Evolutionary conservation across 2,888 invertebrate species (phyloP).

Genomic region (Ectobius pallidus): DNA sequence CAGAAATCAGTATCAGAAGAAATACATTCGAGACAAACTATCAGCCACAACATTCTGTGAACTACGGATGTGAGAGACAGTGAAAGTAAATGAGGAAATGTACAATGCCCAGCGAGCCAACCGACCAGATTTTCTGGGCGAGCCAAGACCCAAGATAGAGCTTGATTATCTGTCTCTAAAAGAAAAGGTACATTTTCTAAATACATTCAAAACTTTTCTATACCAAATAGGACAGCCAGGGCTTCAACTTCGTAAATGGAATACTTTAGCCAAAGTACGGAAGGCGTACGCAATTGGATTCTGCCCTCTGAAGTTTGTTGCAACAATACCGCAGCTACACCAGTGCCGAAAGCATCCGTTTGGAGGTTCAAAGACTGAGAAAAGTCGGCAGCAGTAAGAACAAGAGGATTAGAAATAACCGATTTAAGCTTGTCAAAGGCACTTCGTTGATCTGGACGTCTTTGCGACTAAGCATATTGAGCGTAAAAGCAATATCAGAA

Average conservation of each 20-base stretch:
- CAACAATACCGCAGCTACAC: neutral
- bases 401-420: too few species aligned
- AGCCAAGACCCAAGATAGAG: neutral
- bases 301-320: neutral
- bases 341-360: neutral
- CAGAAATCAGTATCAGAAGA: neutral
- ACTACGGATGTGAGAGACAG: neutral
- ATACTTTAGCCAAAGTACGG: neutral
- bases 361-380: neutral
- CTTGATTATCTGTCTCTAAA: too few species aligned
- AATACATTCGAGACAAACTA: neutral
- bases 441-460: neutral
- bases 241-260: too few species aligned
- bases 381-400: too few species aligned
- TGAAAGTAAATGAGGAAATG: too few species aligned
- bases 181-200: neutral
- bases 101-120: too few species aligned
- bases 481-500: neutral
- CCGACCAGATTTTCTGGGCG: neutral
- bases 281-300: neutral
- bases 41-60: neutral
- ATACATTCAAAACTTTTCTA: neutral
- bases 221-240: too few species aligned
- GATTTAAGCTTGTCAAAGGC: neutral
- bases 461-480: neutral